Percentiles rank a stretch among this genome's conserved stretches.
These are phyloP conservation scores for Drosophila azteca DNA, from an alignment of 1,140 invertebrate genomes.

Conservation along the genomic window DNA sequence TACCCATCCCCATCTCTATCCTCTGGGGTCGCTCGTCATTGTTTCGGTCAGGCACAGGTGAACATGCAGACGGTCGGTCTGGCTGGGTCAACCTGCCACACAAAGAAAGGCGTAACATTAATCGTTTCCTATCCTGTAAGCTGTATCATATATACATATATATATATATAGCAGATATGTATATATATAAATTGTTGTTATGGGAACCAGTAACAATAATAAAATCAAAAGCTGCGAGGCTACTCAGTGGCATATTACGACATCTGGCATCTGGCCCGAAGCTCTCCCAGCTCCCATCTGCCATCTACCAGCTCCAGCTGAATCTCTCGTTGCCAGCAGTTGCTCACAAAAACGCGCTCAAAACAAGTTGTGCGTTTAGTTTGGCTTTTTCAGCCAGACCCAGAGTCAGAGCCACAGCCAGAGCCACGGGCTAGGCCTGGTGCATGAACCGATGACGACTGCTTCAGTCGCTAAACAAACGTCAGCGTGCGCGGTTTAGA, in stretches of 20 bases:
- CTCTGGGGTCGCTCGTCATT: slow-evolving; percentile 25
- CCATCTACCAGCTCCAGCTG: slow-evolving; percentile 8
- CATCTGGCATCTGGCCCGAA: slow-evolving; percentile 19
- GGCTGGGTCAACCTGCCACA: not conserved
- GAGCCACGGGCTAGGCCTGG: slow-evolving; percentile 15
- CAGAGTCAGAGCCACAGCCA: too few species aligned
- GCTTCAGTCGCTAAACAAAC: slow-evolving; percentile 70
- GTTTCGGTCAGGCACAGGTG: slow-evolving; percentile 2
- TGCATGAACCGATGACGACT: slow-evolving; percentile 43
- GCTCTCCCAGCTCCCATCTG: not conserved
- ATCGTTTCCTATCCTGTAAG: slow-evolving; percentile 25
- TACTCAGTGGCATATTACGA: slow-evolving; percentile 38
- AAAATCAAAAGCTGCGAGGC: slow-evolving; percentile 32
- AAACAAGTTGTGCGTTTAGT: slow-evolving; percentile 41
- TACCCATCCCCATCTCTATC: too few species aligned
- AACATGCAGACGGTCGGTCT: not conserved
- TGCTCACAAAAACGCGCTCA: slow-evolving; percentile 33
- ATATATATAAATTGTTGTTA: not conserved
- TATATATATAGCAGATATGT: not conserved
- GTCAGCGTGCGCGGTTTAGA: slow-evolving; percentile 61
- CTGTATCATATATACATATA: not conserved
- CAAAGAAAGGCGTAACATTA: not conserved
- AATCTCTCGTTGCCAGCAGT: slow-evolving; percentile 21
- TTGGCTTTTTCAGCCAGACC: slow-evolving; percentile 11
- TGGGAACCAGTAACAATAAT: slow-evolving; percentile 9